A percentile compares a stretch with the other conserved stretches of the same genome.
Evolutionary conservation across 2,888 invertebrate genomes (phyloP).

Genomic region (Gibbula magus): DNA sequence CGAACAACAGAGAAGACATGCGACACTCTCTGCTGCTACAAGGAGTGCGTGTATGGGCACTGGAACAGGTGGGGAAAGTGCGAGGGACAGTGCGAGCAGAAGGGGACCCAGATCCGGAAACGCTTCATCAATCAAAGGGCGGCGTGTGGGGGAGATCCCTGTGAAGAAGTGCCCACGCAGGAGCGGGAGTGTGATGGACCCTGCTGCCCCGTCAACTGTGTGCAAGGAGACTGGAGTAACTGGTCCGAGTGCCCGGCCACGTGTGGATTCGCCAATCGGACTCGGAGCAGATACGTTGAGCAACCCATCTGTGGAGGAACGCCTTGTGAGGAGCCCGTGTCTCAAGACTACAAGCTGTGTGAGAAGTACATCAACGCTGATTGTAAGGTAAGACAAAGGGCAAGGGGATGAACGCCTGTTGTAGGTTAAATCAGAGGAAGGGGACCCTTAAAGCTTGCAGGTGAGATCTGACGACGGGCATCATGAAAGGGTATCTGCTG

Average conservation of each 20-base stretch:
- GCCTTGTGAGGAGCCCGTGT: conserved; percentile 43
- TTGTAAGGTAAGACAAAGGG: conserved; percentile 44
- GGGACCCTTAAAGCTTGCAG: no score
- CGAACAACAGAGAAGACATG: conserved; percentile 39
- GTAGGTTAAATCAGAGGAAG: no score
- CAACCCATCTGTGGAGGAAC: conserved; percentile 45
- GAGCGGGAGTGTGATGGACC: conserved; percentile 39
- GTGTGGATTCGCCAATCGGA: conserved; percentile 71
- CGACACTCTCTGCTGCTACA: conserved; percentile 49
- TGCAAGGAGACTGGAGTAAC: conserved; percentile 80
- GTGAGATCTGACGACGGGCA: no score
- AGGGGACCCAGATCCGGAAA: conserved; percentile 39
- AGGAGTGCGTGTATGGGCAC: conserved; percentile 49
- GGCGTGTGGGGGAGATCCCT: conserved; percentile 49
- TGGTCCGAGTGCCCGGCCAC: conserved; percentile 80
- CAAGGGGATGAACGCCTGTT: no score
- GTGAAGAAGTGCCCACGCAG: conserved; percentile 36
- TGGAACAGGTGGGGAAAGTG: conserved; percentile 56
- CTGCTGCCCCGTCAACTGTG: conserved; percentile 80
- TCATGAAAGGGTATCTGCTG: no score
- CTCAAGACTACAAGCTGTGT: conserved; percentile 40
- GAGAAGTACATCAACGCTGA: conserved; percentile 49
- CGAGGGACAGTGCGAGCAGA: conserved; percentile 52
- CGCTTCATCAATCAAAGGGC: conserved; percentile 44
- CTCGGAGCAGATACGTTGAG: conserved; percentile 45